A percentile compares a stretch with the other conserved stretches of the same genome.
These are phyloP conservation scores for Lithobates sylvaticus DNA, from an alignment of 2,797 vertebrate genomes.

Conservation along the genomic window DNA sequence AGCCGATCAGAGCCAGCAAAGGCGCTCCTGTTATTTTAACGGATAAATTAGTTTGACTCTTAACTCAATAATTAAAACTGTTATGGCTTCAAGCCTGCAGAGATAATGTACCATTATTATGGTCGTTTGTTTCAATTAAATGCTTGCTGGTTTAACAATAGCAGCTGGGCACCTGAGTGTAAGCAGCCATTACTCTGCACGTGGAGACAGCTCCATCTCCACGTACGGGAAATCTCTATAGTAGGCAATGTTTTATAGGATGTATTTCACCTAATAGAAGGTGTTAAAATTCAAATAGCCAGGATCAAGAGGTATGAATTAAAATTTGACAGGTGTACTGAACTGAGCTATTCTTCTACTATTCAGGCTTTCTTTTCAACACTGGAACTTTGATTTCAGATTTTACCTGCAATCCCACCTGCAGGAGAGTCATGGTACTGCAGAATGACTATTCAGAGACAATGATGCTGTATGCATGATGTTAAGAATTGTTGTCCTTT, in stretches of 20 bases:
- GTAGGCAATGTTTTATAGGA: slow-evolving; percentile 74
- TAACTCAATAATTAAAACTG: slow-evolving; percentile 99
- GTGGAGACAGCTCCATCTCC: slow-evolving; percentile 90
- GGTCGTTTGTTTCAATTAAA: slow-evolving; percentile 99
- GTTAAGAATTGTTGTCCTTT: too few species aligned
- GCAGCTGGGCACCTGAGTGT: slow-evolving; percentile 96
- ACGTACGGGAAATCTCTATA: slow-evolving; percentile 76
- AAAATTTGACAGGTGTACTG: neutral
- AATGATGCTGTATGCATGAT: too few species aligned
- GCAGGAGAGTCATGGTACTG: neutral
- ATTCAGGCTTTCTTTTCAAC: neutral
- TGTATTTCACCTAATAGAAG: slow-evolving; percentile 77
- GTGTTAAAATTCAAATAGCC: neutral
- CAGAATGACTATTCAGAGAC: neutral
- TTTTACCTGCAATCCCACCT: neutral
- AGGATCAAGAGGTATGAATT: neutral
- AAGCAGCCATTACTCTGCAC: slow-evolving; percentile 94
- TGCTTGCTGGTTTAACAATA: slow-evolving; percentile 99
- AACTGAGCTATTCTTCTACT: neutral
- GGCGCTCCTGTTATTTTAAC: slow-evolving; percentile 86
- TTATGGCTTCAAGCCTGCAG: slow-evolving; percentile 94
- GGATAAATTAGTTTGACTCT: slow-evolving; percentile 92
- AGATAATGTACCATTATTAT: slow-evolving; percentile 99
- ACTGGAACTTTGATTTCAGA: neutral
- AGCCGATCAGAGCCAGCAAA: slow-evolving; percentile 73